Base-by-base conservation (phyloP, 2,113 vertebrate species). In the Phaetusa simplex region DNA sequence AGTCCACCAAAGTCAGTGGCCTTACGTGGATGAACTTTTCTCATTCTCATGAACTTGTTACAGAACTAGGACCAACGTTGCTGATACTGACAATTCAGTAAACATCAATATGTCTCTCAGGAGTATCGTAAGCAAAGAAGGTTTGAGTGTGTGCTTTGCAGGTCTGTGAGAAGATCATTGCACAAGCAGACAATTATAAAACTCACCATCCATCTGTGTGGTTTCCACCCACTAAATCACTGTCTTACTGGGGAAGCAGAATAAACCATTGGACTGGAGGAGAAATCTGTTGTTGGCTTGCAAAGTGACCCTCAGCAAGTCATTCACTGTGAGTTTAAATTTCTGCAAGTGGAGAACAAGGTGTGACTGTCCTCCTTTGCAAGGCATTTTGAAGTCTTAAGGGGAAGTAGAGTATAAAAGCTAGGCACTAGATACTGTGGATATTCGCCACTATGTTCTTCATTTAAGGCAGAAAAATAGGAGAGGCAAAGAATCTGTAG, bases 201-300 rank as follows among this genome's bases (percentile, higher is more conserved):
- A 71, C 17, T 82, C 2, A 0, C 8, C 24, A 78, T 82, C 26
- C 8, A 5, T 59, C 70, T 1, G 0, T 18, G 16, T 42, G 62
- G 29, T 53, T 90, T 82, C 52, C 21, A 49, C 30, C 20, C 29
- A 12, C 27, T 58, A n/a, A 72, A 42, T 86, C 40, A 74, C 30
- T 4, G 1, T 79, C 20, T 76, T 1, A 0, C 8, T 67, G 36
- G 70, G 26, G n/a, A 82, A 76, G 43, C 34, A 82, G 19, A 72
- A 42, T 49, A 49, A 76, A 27, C 58, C 64, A 9, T 6, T 79
- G 18, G 7, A 18, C 30, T 69, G 65, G 42, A 43, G 29, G 64
- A 73, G 64, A 95, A 56, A 62, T 83, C 27, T 83, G 24, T 42
- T 58, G 10, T 59, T 92, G 67, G 17, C 38, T 56, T 77, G 22